phyloP scores from a whole-genome alignment of 2,888 invertebrate genomes.

The Perdita meconis region DNA sequence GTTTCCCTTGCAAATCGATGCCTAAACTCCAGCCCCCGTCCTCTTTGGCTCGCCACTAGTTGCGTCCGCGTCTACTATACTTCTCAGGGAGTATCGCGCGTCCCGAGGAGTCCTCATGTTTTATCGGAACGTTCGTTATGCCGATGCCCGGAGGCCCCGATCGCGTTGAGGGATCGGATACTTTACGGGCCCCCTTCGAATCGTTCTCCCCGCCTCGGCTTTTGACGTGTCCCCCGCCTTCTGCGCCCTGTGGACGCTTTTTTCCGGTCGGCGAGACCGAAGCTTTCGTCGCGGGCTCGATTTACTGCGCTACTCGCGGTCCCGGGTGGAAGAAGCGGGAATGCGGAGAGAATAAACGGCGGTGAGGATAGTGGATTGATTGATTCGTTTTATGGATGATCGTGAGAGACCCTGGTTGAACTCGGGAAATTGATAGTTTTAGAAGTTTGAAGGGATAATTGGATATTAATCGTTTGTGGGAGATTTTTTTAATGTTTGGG shows the following conservation, averaged over 20 bases:
- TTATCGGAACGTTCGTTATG: slow-evolving; percentile 80
- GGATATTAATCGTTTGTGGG: neutral
- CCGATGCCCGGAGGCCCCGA: slow-evolving; percentile 58
- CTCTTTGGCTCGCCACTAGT: slow-evolving; percentile 13
- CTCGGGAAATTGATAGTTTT: neutral
- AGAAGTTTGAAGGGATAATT: neutral
- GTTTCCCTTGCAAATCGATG: slow-evolving; percentile 82
- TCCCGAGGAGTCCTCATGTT: slow-evolving; percentile 76
- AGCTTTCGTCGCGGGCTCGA: slow-evolving; percentile 34
- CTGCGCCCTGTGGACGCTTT: slow-evolving; percentile 29
- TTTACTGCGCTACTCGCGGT: slow-evolving; percentile 20
- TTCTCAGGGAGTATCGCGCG: slow-evolving; percentile 67
- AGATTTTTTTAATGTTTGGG: slow-evolving; percentile 5
- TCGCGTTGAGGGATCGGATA: slow-evolving; percentile 61
- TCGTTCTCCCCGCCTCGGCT: slow-evolving; percentile 35
- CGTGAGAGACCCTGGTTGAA: slow-evolving; percentile 5
- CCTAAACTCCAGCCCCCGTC: slow-evolving; percentile 74
- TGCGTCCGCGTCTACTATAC: slow-evolving; percentile 6
- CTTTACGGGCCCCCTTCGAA: slow-evolving; percentile 72
- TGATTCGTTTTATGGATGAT: slow-evolving; percentile 24
- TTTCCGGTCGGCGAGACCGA: neutral
- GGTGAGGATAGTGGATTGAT: slow-evolving; percentile 15
- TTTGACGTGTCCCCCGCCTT: slow-evolving; percentile 46
- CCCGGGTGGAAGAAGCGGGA: slow-evolving; percentile 7
- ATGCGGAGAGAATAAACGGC: slow-evolving; percentile 1